phyloP scores from a whole-genome alignment of 2,888 invertebrate genomes.

The Apamea sordens region DNA sequence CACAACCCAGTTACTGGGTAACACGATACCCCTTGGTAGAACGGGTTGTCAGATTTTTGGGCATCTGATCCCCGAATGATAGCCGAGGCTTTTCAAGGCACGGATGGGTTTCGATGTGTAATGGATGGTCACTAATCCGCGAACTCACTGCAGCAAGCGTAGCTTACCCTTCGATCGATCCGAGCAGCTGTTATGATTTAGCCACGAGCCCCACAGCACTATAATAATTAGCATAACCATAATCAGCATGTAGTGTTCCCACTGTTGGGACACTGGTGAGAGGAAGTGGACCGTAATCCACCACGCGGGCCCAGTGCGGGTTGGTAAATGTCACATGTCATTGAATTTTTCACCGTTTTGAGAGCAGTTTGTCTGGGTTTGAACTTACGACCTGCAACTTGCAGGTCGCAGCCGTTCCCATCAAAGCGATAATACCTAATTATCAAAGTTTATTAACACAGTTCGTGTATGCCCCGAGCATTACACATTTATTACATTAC shows the following conservation, averaged over 20 bases:
- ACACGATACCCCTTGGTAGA: neutral
- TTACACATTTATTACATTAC: constrained; percentile 17
- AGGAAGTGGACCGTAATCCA: neutral
- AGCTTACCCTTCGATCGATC: neutral
- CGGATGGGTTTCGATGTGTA: neutral
- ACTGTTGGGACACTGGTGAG: neutral
- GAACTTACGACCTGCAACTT: neutral
- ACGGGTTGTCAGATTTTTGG: neutral
- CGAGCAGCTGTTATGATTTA: neutral
- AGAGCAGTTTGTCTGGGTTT: neutral
- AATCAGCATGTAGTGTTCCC: neutral
- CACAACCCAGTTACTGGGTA: neutral
- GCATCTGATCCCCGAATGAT: neutral
- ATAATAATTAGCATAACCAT: neutral
- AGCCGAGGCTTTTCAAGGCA: neutral
- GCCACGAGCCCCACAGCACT: neutral
- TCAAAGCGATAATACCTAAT: neutral
- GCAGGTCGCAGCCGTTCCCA: neutral
- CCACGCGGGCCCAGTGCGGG: neutral
- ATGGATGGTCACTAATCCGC: too few relatives aligned
- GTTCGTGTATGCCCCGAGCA: neutral
- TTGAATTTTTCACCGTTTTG: neutral
- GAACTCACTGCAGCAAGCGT: too few relatives aligned
- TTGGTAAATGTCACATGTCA: too few relatives aligned
- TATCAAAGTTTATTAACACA: neutral